Base-by-base conservation (phyloP, 2,797 vertebrate species). In the Petrocephalus schoutedeni region DNA sequence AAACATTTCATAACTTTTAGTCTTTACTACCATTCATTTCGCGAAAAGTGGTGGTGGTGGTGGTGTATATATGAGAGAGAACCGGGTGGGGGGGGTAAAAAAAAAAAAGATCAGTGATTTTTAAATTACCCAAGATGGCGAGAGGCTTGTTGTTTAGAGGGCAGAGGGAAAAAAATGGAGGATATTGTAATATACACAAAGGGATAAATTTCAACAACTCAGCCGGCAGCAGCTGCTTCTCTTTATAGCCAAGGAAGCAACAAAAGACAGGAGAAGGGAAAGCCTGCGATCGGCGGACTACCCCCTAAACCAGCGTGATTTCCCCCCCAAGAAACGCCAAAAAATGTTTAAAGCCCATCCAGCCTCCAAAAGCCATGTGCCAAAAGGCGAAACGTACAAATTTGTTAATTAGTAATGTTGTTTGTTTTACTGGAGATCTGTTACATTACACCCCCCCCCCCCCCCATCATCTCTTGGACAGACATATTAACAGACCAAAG, bases 131-230 rank as follows among this genome's bases (percentile, higher is more conserved):
- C 98, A 99, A 99, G 97, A 99, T 99, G 98, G 98, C 98, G 98
- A 98, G 96, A 96, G 97, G 95, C 97, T 98, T 97, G 98, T 99
- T 98, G 98, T 99, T 98, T 97, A 97, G 96, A 97, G 97, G 97
- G 96, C 96, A 96, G 96, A 86, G 82, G 53, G 82, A 96, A 96
- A 94, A 98, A 98, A 97, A 99, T 99, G 98, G 98, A 99, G 98
- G 98, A 98, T 98, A 99, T 98, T 98, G 97, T 98, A 97, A 98
- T 98, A 98, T 97, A 98, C 97, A 99, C 98, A 99, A 99, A 99
- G 98, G 97, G 97, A 98, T 96, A 97, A 94, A 98, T 97, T 97
- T 97, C 96, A 96, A 95, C 96, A 96, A 96, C 95, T 96, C 97
- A 92, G 96, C 95, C 95, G 92, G 92, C 96, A 89, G 96, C 97